A percentile compares a stretch with the other conserved stretches of the same genome.
These are phyloP conservation scores for Megastigmus dorsalis DNA, from an alignment of 2,888 invertebrate species.

Conservation along the genomic window DNA sequence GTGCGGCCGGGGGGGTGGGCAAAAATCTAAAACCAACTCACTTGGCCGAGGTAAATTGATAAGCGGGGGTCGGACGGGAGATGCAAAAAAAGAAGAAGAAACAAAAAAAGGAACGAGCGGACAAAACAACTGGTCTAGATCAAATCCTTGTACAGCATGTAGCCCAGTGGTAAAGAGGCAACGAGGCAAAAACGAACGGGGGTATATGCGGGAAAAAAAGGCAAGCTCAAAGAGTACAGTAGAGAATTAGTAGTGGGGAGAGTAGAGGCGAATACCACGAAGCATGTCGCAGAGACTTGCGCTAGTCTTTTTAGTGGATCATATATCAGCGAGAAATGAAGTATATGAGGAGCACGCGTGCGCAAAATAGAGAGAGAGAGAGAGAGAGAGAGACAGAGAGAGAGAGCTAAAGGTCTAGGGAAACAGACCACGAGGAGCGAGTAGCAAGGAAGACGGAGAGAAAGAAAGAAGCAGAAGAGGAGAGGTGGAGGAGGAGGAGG, in stretches of 20 bases:
- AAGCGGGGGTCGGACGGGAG: slow-evolving; percentile 10
- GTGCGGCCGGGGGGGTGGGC: not conserved
- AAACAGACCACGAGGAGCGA: not conserved
- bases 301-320: slow-evolving; percentile 33
- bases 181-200: too few relatives aligned
- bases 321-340: slow-evolving; percentile 40
- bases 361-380: too few relatives aligned
- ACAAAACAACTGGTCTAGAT: not conserved
- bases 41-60: slow-evolving; percentile 45
- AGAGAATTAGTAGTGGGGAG: too few relatives aligned
- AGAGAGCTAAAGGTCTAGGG: too few relatives aligned
- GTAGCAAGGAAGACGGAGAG: not conserved
- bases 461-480: not conserved
- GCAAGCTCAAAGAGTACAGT: too few relatives aligned
- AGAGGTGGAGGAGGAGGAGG: not conserved
- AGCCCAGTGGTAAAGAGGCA: too few relatives aligned
- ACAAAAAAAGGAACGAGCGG: not conserved
- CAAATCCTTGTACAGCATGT: too few relatives aligned
- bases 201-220: too few relatives aligned
- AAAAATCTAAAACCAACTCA: slow-evolving; percentile 25
- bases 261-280: too few relatives aligned
- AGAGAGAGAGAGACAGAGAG: too few relatives aligned
- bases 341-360: slow-evolving; percentile 6
- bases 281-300: too few relatives aligned
- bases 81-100: not conserved